Evolutionary conservation across 2,113 vertebrate species (phyloP).

Genomic region (Fukomys damarensis): DNA sequence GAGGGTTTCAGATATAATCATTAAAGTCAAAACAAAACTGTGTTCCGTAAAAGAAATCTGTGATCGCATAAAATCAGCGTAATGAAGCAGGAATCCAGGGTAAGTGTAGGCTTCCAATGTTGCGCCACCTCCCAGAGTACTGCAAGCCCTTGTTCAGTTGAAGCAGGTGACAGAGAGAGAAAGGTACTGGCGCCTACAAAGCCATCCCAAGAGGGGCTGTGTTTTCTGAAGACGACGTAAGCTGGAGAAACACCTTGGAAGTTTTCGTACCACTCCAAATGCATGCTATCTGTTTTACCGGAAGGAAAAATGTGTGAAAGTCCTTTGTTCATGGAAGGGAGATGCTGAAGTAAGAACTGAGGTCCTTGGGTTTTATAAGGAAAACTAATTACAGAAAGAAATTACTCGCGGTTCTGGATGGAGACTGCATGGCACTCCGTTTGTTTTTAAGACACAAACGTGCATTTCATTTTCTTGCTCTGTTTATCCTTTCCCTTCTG

Average conservation of each 20-base stretch:
- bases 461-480: not conserved
- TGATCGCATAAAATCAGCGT: not conserved
- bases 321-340: not conserved
- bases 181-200: not conserved
- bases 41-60: not conserved
- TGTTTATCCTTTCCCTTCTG: constrained; percentile 53
- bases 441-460: not conserved
- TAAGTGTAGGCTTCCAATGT: not conserved
- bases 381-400: constrained; percentile 17
- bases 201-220: not conserved
- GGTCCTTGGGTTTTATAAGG: not conserved
- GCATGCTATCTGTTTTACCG: not conserved
- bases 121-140: not conserved
- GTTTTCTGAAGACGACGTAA: not conserved
- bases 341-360: constrained; percentile 4
- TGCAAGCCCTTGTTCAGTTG: not conserved
- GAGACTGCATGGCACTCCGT: not conserved
- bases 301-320: not conserved
- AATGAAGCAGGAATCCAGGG: not conserved
- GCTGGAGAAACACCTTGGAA: not conserved
- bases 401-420: not conserved
- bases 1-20: not conserved
- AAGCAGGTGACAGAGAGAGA: not conserved
- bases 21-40: constrained; percentile 23
- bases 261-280: not conserved